phyloP scores from a whole-genome alignment of 2,888 invertebrate genomes.

The Aporophyla nigra region DNA sequence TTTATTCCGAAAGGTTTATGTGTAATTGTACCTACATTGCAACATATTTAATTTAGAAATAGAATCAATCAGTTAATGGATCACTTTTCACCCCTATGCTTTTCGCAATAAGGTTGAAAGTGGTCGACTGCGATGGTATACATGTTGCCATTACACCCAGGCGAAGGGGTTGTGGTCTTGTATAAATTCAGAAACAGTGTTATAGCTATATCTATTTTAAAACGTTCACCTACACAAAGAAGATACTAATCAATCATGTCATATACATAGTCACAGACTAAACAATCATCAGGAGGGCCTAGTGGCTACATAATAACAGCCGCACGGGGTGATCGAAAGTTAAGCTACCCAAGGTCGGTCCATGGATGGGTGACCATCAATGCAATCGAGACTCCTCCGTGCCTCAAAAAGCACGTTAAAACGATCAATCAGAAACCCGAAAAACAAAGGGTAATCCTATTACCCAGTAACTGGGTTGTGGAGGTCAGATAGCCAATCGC shows the following conservation, averaged over 20 bases:
- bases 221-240: not conserved
- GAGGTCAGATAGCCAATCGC: not conserved
- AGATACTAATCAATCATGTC: not conserved
- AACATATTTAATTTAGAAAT: not conserved
- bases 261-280: too few species aligned
- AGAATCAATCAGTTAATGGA: too few species aligned
- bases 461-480: not conserved
- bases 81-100: too few species aligned
- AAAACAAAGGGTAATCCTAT: not conserved
- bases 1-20: not conserved
- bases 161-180: not conserved
- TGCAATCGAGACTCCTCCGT: too few species aligned
- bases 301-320: too few species aligned
- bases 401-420: too few species aligned
- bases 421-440: not conserved
- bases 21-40: not conserved
- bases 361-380: too few species aligned
- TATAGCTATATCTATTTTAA: not conserved
- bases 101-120: too few species aligned
- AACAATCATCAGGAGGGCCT: too few species aligned
- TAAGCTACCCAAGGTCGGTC: too few species aligned
- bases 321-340: too few species aligned
- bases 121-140: too few species aligned
- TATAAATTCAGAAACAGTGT: slow-evolving; percentile 6
- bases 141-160: not conserved